Percentiles rank a stretch among this genome's conserved stretches.
Conservation (phyloP, 2,888 invertebrate species). For the Conchocele bisecta region DNA sequence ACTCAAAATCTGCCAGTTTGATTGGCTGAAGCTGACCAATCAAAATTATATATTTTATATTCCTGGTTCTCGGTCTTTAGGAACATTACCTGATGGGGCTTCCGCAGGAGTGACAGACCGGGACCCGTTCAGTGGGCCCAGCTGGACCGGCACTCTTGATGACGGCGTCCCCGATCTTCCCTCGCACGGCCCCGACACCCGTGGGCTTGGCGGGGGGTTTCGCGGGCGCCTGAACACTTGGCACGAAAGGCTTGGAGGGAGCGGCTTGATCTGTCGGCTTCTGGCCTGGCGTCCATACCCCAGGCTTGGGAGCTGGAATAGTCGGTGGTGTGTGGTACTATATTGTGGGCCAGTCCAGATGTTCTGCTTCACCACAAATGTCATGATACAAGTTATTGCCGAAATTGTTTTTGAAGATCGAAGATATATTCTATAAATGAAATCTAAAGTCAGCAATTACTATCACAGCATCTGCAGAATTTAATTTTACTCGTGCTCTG, state of each 20-base stretch:
- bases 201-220: slow-evolving; percentile 68
- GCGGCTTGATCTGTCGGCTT: slow-evolving; percentile 50
- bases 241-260: slow-evolving; percentile 59
- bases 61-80: background rate
- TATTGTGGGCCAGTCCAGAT: no score
- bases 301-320: slow-evolving; percentile 65
- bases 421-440: no score
- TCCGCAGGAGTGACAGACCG: slow-evolving; percentile 74
- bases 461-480: no score
- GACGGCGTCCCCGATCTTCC: slow-evolving; percentile 75
- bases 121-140: slow-evolving; percentile 59
- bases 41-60: no score
- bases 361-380: no score
- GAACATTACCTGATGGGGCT: slow-evolving; percentile 70
- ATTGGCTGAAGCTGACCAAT: no score
- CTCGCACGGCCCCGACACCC: slow-evolving; percentile 73
- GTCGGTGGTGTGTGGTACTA: no score
- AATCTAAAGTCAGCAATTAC: no score
- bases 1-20: no score
- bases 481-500: no score
- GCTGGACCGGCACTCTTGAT: slow-evolving; percentile 64
- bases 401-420: no score
- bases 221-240: slow-evolving; percentile 49
- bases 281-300: slow-evolving; percentile 67
- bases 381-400: no score